Evolutionary conservation across 2,888 invertebrate genomes (phyloP).

Genomic region (Cryptophagus acutangulus): DNA sequence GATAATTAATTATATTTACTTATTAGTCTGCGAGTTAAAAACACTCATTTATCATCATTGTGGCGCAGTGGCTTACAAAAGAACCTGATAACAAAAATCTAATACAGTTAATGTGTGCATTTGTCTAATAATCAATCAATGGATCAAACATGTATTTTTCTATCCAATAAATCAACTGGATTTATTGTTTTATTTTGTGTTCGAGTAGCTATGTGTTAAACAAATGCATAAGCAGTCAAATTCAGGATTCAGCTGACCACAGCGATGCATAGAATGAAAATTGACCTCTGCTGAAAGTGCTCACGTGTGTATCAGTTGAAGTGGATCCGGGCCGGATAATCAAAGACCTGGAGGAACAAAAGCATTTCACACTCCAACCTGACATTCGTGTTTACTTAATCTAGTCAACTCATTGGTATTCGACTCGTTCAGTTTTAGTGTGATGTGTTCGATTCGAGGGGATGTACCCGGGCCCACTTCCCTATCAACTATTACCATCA

Average conservation of each 20-base stretch:
- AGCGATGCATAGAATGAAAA: no score
- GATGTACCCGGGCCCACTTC: not conserved
- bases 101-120: constrained; percentile 1
- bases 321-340: no score
- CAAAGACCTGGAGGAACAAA: no score
- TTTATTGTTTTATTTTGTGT: no score
- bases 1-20: constrained; percentile 1
- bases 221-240: no score
- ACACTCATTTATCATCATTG: not conserved
- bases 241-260: no score
- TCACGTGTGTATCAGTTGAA: no score
- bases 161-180: no score
- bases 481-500: not conserved
- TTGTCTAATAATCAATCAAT: constrained; percentile 1
- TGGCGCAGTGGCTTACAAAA: not conserved
- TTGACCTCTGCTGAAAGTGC: no score
- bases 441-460: constrained; percentile 8
- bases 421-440: constrained; percentile 9
- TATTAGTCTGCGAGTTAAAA: constrained; percentile 1
- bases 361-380: constrained; percentile 5
- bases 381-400: constrained; percentile 10
- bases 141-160: no score
- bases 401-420: constrained; percentile 16
- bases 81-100: not conserved
- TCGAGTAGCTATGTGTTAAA: no score